Evolutionary conservation across 23 tunicate species (phyloP).

Genomic region (Halocynthia roretzi): DNA sequence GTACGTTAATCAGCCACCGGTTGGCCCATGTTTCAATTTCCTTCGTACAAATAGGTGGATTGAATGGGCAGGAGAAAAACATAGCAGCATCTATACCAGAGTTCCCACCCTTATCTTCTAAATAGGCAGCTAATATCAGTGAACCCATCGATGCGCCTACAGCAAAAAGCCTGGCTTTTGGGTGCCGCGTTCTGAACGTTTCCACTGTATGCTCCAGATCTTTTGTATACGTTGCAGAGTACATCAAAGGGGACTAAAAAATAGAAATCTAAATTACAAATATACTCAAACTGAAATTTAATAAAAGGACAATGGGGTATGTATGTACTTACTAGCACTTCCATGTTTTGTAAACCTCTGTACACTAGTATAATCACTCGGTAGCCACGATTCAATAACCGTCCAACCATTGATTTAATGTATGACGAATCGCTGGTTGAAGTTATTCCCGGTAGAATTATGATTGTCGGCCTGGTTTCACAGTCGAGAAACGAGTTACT

Average conservation of each 20-base stretch:
- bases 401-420: constrained; percentile 1
- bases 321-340: constrained; percentile 6
- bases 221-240: constrained; percentile 6
- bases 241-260: background rate
- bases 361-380: constrained; percentile 11
- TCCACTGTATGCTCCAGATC: constrained; percentile 1
- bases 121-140: background rate
- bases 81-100: background rate
- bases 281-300: background rate
- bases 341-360: constrained; percentile 16
- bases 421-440: constrained; percentile 7
- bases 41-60: background rate
- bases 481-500: constrained; percentile 5
- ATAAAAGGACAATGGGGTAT: too few species aligned
- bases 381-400: background rate
- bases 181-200: background rate
- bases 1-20: background rate
- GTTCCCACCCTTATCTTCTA: background rate
- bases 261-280: background rate
- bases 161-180: constrained; percentile 6
- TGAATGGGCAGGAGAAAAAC: constrained; percentile 15
- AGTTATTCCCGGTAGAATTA: constrained; percentile 12
- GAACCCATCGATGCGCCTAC: constrained; percentile 1
- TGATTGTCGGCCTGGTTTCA: constrained; percentile 12
- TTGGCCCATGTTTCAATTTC: constrained; percentile 8